Base-by-base conservation (phyloP, 2,113 vertebrate species). In the Campylomormyrus tamandua region DNA sequence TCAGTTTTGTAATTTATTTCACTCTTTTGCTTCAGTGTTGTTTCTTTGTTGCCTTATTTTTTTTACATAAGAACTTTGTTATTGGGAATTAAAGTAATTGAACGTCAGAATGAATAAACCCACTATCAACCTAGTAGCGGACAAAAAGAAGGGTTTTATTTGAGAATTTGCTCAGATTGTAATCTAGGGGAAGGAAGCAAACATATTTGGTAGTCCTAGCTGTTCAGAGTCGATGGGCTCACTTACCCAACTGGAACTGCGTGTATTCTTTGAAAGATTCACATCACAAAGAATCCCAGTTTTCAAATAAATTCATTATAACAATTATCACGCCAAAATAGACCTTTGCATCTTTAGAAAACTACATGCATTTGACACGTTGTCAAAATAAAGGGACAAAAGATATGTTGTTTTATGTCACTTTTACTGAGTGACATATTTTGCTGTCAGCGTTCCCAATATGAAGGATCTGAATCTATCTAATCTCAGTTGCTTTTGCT, bases 91-190 rank as follows among this genome's bases (percentile, higher is more conserved):
- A 42, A 42, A 42, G 39, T 42, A 42, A 49, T 42, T 42, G 35
- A 90, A 88, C 52, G 42, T 31, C 70, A 35, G 70, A 58, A 88
- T 58, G 70, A 88, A 70, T 46, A 88, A 90, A 83, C 87, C 89
- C 49, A 52, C 50, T 90, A 80, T 83, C 88, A 90, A 66, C 83
- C 85, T 70, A 53, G 88, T 87, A 90, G 70, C 27, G 89, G 83
- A 88, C 21, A 17, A 74, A 85, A 89, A 80, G 21, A 31, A 50
- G 80, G 88, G 70, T 49, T 92, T 92, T 91, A 90, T 85, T 74
- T 74, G 66, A 35, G 70, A 90, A 91, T 92, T 89, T n/a, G 5
- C 70, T 83, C 50, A 11, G 27, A 83, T 35, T 83, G 70, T 62
- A 39, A 8, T 83, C 39, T 24, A 45, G n/a, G 21, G 74, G 31